Evolutionary conservation across 2,888 invertebrate genomes (phyloP).

Genomic region (Rotaria magnacalcarata): DNA sequence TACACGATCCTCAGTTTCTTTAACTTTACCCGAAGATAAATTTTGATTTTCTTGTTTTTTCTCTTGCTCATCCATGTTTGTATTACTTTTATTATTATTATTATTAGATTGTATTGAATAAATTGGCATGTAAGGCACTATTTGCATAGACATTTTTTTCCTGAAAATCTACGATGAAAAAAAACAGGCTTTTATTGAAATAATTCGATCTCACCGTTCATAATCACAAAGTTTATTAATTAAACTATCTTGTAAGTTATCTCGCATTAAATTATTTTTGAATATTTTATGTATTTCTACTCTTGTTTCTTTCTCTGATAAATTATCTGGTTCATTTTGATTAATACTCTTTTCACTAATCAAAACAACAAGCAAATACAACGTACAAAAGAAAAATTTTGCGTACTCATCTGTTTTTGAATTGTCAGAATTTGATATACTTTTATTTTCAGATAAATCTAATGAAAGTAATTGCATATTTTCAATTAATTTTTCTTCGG

Average conservation of each 20-base stretch:
- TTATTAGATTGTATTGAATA: neutral
- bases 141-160: constrained; percentile 16
- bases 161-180: neutral
- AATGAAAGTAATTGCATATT: neutral
- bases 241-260: neutral
- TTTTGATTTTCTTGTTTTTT: neutral
- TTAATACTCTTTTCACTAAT: neutral
- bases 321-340: neutral
- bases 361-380: neutral
- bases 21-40: neutral
- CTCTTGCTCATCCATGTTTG: neutral
- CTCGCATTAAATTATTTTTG: neutral
- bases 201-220: neutral
- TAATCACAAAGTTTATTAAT: neutral
- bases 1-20: neutral
- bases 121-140: neutral
- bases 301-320: neutral
- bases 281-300: neutral
- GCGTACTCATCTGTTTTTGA: neutral
- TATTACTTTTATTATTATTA: neutral
- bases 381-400: neutral
- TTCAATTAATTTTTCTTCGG: constrained; percentile 1
- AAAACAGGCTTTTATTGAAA: neutral
- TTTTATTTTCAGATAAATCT: neutral
- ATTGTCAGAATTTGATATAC: neutral